A percentile compares a stretch with the other conserved stretches of the same genome.
Evolutionary conservation across 2,113 vertebrate species (phyloP).

Genomic region (Pitta sordida): DNA sequence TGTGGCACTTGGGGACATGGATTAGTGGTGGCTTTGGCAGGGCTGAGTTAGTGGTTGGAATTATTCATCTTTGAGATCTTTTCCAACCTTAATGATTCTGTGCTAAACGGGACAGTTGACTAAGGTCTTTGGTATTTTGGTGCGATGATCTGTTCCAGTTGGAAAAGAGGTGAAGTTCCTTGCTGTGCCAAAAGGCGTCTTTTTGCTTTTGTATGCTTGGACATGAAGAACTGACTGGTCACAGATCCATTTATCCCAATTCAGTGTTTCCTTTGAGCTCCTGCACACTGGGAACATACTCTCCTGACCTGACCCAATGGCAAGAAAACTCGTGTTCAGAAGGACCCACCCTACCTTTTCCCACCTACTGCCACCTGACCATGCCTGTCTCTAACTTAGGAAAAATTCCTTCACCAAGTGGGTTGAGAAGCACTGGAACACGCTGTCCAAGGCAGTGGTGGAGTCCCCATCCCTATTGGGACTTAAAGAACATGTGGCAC

Average conservation of each 20-base stretch:
- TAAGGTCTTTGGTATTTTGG: not conserved
- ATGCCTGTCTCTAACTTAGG: not conserved
- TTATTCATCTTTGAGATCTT: not conserved
- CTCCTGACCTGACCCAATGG: not conserved
- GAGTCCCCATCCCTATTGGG: not conserved
- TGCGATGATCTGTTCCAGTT: not conserved
- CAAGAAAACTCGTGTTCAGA: not conserved
- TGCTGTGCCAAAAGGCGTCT: not conserved
- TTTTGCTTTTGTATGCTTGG: not conserved
- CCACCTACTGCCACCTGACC: not conserved
- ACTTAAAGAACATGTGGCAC: not conserved
- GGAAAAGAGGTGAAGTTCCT: not conserved
- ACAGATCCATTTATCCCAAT: not conserved
- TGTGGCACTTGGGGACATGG: not conserved
- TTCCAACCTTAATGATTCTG: not conserved
- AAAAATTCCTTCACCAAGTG: not conserved
- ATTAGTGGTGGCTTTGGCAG: not conserved
- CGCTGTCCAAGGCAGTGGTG: not conserved
- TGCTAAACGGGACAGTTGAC: not conserved
- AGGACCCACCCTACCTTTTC: not conserved
- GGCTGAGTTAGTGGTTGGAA: not conserved
- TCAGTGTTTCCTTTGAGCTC: not conserved
- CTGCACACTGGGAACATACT: not conserved
- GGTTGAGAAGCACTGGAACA: not conserved
- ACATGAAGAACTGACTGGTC: not conserved